Evolutionary conservation across 2,797 vertebrate genomes (phyloP).

Genomic region (Enteromius treurensis): DNA sequence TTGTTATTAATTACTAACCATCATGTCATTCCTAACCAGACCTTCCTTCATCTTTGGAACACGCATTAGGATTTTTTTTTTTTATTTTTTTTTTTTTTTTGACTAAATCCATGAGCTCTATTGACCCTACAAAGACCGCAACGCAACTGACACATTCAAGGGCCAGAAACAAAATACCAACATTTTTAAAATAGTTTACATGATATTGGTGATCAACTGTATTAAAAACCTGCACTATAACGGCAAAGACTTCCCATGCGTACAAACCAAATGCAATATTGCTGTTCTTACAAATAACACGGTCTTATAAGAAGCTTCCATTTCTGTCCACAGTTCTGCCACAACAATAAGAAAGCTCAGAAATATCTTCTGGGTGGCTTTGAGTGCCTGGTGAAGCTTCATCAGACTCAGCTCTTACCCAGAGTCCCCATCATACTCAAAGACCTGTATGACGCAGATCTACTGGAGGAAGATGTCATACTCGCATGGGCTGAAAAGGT

Average conservation of each 20-base stretch:
- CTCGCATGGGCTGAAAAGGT: constrained; percentile 98
- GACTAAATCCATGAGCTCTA: not conserved
- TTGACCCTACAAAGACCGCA: not conserved
- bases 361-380: constrained; percentile 95
- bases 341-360: constrained; percentile 98
- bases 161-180: not conserved
- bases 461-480: constrained; percentile 96
- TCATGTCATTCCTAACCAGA: not conserved
- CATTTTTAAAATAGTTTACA: not conserved
- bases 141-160: not conserved
- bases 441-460: constrained; percentile 95
- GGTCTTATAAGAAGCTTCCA: not conserved
- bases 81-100: not conserved
- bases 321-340: constrained; percentile 85
- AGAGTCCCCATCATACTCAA: constrained; percentile 95
- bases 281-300: not conserved
- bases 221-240: not conserved
- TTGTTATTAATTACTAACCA: not conserved
- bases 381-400: constrained; percentile 95
- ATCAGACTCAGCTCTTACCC: constrained; percentile 90
- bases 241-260: not conserved
- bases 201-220: not conserved
- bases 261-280: not conserved
- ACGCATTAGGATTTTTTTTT: not conserved
- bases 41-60: not conserved